Base-by-base conservation (phyloP, 2,888 invertebrate genomes). In the Cosmia trapezina region DNA sequence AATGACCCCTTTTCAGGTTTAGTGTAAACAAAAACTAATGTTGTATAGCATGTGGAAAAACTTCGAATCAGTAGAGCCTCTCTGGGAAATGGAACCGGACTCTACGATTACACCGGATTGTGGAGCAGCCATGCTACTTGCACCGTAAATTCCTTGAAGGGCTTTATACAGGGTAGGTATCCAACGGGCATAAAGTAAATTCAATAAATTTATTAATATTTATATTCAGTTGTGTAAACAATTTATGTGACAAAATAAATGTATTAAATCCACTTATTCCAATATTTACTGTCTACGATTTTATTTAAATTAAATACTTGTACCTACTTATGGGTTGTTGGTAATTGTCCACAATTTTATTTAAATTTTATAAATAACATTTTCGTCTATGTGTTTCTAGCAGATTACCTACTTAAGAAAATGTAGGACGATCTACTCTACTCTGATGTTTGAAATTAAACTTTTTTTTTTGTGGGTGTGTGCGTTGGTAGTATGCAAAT, bases 131-230 rank as follows among this genome's bases (percentile, higher is more conserved):
- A 75, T 76, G 70, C 66, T 70, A 65, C 70, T 53, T 69, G 71
- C 67, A 85, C 87, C 83, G 83, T 85, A 87, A 71, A 81, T 89
- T 90, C 87, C 72, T 68, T 86, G 86, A 89, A 87, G 76, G 81
- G 77, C 77, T 74, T 78, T 73, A 79, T 71, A 79, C 49, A 56
- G 59, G 70, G 49, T 70, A 61, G 68, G 57, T 70, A 61, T 53
- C 28, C 45, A 59, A 63, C 60, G 41, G 43, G 49, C 17, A 22
- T 59, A 53, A 33, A 54, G 14, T 59, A 56, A 67, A 65, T 53
- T 61, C 28, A 54, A 59, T 37, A 59, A 62, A 47, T 56, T 51
- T 41, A 51, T 60, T 56, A 17, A 59, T 51, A 71, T 53, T 3
- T 28, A 49, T 12, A 66, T 45, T 64, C 47, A 60, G 54, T 56